These are phyloP conservation scores for Oscheius sp. DNA, from an alignment of 2,888 invertebrate genomes.

Conservation along the genomic window DNA sequence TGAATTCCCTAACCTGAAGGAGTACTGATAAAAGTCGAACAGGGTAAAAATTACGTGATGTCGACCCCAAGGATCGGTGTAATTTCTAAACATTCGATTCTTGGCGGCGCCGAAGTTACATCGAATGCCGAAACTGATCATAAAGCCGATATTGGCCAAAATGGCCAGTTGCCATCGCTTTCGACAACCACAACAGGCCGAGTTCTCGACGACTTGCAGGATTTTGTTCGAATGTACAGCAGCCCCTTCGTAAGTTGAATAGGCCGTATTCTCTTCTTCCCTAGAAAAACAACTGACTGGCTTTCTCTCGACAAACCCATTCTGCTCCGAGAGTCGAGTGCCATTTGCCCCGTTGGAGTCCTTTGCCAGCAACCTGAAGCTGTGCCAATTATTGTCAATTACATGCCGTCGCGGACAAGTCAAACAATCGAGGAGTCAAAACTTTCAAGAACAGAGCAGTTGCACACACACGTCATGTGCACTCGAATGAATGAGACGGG, in stretches of 20 bases:
- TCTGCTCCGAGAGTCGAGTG: constrained; percentile 6
- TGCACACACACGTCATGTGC: constrained; percentile 7
- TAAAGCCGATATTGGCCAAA: constrained; percentile 76
- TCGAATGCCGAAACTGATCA: constrained; percentile 85
- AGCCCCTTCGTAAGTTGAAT: constrained; percentile 39
- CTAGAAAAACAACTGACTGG: not conserved
- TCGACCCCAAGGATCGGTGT: constrained; percentile 68
- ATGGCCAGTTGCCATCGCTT: constrained; percentile 75
- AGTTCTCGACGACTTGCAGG: constrained; percentile 59
- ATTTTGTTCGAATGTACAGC: constrained; percentile 61
- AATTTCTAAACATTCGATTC: constrained; percentile 79
- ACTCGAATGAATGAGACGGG: constrained; percentile 11
- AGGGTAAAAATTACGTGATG: constrained; percentile 59
- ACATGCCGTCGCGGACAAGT: constrained; percentile 20
- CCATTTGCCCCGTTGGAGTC: constrained; percentile 19
- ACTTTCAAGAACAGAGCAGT: constrained; percentile 1
- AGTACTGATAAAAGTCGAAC: not conserved
- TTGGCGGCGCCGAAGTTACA: constrained; percentile 99
- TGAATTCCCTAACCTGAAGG: constrained; percentile 73
- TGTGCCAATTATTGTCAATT: constrained; percentile 32
- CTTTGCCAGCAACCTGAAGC: constrained; percentile 32
- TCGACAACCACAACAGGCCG: constrained; percentile 74
- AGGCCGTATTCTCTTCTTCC: constrained; percentile 17
- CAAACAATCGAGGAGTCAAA: constrained; percentile 21
- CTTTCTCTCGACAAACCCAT: constrained; percentile 3